phyloP scores from a whole-genome alignment of 2,888 invertebrate genomes.

The Limnephilus auricula region DNA sequence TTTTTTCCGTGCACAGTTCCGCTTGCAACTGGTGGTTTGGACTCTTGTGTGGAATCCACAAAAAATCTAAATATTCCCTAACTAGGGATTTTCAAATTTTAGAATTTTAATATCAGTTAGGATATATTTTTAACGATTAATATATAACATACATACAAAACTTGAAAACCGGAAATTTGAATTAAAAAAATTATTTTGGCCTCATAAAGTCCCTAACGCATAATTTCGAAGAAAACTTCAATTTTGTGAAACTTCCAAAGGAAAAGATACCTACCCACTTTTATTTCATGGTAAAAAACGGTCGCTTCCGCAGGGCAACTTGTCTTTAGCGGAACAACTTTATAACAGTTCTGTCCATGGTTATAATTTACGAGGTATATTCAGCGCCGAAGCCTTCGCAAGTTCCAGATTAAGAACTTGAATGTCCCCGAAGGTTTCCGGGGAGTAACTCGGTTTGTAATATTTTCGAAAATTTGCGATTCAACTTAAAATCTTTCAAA shows the following conservation, averaged over 20 bases:
- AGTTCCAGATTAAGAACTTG: conserved; percentile 24
- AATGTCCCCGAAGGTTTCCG: background rate
- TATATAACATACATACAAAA: background rate
- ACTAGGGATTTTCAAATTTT: too few species aligned
- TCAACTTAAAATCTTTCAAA: background rate
- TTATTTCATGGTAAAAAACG: background rate
- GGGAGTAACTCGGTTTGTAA: background rate
- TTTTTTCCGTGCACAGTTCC: too few species aligned
- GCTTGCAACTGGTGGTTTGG: too few species aligned
- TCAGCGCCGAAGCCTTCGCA: background rate
- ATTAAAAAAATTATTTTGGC: background rate
- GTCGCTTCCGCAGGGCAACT: background rate
- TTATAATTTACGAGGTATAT: conserved; percentile 23
- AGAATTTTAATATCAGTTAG: too few species aligned
- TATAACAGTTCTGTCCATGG: conserved; percentile 12
- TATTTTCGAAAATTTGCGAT: background rate
- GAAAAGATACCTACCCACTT: background rate
- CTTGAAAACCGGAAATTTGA: background rate
- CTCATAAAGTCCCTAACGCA: background rate
- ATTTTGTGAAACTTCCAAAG: background rate
- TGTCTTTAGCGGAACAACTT: conserved; percentile 24
- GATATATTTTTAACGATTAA: too few species aligned
- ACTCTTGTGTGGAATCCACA: too few species aligned
- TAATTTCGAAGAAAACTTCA: background rate
- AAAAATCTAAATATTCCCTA: too few species aligned